Base-by-base conservation (phyloP, 1,140 invertebrate species). In the Hycleus phaleratus region DNA sequence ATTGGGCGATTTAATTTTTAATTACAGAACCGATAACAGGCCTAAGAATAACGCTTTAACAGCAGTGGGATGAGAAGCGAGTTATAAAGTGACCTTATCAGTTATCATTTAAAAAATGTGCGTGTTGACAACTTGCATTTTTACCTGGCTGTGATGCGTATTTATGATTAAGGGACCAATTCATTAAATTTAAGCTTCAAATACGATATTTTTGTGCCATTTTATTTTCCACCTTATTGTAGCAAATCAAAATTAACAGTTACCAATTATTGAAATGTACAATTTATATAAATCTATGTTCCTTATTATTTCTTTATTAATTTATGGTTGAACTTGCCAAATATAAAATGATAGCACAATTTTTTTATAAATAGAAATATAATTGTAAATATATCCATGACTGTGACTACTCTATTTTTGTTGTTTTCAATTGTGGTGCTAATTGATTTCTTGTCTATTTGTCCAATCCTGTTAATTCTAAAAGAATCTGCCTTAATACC, bases 21-120 rank as follows among this genome's bases (percentile, higher is more conserved):
- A 47, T 67, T 68, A 4, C 70, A 78, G 76, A 75, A 66, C 73
- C 74, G 71, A 76, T 77, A 68, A 73, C 71, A 71, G 75, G 76
- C 67, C 70, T 77, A 74, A 75, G 75, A 70, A 78, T 76, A 76
- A 77, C 72, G 68, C 74, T 77, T 68, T 78, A 71, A 76, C 75
- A 47, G 61, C 65, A 47, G 65, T 68, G 38, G 68, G 65, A 12
- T 70, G 57, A 66, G 12, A 40, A 12, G 24, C 25, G 38, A 24
- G 32, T 10, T 42, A 42, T n/a, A 58, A 61, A 52, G 61, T 64
- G 62, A 58, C 62, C 60, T 66, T 65, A 61, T 18, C 26, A 25
- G 26, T 45, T 38, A 44, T 48, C 43, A 12, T 32, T 43, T 18
- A 55, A 49, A 51, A 50, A 49, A 48, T 46, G 45, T 38, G 39